Base-by-base conservation (phyloP, 1,140 invertebrate genomes). In the Calliphora vicina region DNA sequence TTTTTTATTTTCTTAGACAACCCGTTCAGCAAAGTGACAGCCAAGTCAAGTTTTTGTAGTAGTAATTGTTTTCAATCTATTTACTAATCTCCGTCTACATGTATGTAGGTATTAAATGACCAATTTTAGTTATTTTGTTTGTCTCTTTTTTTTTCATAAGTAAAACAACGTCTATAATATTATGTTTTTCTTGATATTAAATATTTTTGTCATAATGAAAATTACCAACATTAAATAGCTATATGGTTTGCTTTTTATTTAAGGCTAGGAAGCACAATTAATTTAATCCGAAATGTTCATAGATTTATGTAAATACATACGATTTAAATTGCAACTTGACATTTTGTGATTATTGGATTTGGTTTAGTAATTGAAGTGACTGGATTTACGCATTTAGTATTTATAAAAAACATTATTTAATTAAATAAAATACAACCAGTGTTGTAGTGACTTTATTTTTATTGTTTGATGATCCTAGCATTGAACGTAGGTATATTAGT, bases 181-280 rank as follows among this genome's bases (percentile, higher is more conserved):
- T 23, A 20, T 67, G 45, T 67, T 23, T 10, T 23, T 23, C 20
- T 67, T 67, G 61, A 67, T 67, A 23, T 67, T 67, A 23, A 67
- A 67, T 67, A 67, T 67, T 67, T 50, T 67, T 67, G 61, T 67
- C 61, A 67, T 67, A 67, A 67, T 67, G 61, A 23, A 50, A 50
- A 23, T 67, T 23, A 35, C 35, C 35, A 35, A 35, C 35, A 35
- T 35, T 35, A 35, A 35, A 35, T 8, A 35, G 10, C 35, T 35
- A 35, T 35, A 35, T 35, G 35, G 35, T 35, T 35, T 35, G n/a
- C 12, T 9, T 67, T 10, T 20, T 23, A 17, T 20, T 67, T 17
- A 57, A 57, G 50, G 50, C 50, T 17, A 57, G 50, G 15, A 57
- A 57, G 50, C 17, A 57, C n/a, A n/a, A 57, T 57, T 57, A 57